A percentile compares a stretch with the other conserved stretches of the same genome.
Evolutionary conservation across 2,113 vertebrate species (phyloP).

Genomic region (Campylomormyrus tamandua): DNA sequence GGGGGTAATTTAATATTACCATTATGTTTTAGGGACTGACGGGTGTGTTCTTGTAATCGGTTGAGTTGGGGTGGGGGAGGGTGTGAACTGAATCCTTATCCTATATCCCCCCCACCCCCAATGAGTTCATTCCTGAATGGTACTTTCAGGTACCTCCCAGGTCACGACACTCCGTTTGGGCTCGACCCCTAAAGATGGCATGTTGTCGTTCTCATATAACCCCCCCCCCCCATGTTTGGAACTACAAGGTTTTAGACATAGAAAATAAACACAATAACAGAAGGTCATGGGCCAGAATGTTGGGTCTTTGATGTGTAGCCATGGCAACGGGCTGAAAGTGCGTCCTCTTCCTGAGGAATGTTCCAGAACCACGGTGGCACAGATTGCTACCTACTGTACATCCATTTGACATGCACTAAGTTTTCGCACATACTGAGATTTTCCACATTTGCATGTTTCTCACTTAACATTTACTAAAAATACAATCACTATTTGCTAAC

Average conservation of each 20-base stretch:
- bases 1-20: conserved; percentile 55
- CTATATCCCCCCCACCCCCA: not conserved
- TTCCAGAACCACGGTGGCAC: not conserved
- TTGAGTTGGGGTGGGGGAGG: conserved; percentile 45
- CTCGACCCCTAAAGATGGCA: conserved; percentile 9
- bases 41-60: conserved; percentile 53
- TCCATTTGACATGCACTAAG: not conserved
- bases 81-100: conserved; percentile 32
- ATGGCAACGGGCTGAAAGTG: not conserved
- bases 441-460: too few relatives aligned
- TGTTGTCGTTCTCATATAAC: not conserved
- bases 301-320: not conserved
- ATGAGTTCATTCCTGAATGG: not conserved
- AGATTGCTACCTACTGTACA: not conserved
- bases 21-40: conserved; percentile 43
- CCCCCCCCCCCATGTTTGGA: not conserved
- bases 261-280: not conserved
- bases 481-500: too few relatives aligned
- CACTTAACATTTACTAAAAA: too few relatives aligned
- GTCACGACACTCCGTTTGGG: not conserved
- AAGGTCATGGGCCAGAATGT: conserved; percentile 1
- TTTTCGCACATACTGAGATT: too few relatives aligned
- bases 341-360: not conserved
- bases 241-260: not conserved
- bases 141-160: conserved; percentile 18